Conservation (phyloP, 2,113 vertebrate genomes). For the Tichodroma muraria region DNA sequence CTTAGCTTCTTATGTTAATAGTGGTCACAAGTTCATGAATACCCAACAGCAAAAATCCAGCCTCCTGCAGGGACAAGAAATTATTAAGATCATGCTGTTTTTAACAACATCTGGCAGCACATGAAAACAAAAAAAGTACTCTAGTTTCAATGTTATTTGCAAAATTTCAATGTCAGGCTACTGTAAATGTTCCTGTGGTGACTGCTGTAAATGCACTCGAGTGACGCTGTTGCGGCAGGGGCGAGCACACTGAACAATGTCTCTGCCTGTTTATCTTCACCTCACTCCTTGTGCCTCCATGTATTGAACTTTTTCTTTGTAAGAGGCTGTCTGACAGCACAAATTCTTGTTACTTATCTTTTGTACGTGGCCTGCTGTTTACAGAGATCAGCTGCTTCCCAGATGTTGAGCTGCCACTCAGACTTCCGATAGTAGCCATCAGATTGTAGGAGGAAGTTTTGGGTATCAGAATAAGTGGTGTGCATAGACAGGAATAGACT, state of each 20-base stretch:
- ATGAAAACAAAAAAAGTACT: background rate
- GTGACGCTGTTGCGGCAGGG: fast-evolving
- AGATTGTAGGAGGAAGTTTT: background rate
- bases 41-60: background rate
- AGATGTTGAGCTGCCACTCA: background rate
- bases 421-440: background rate
- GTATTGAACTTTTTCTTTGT: background rate
- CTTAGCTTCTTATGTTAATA: background rate
- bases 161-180: background rate
- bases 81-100: background rate
- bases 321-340: background rate
- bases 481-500: background rate
- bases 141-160: background rate
- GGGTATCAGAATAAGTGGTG: background rate
- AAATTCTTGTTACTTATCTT: background rate
- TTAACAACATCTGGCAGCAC: background rate
- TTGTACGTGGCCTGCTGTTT: fast-evolving
- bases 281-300: background rate
- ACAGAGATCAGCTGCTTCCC: background rate
- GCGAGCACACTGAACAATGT: background rate
- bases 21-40: background rate
- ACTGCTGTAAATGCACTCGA: background rate
- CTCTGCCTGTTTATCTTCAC: background rate
- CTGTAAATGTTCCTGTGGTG: background rate
- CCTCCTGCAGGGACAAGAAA: background rate